Percentiles rank a stretch among this genome's conserved stretches.
phyloP scores from a whole-genome alignment of 2,797 vertebrate species.

The Eulemur albifrons region DNA sequence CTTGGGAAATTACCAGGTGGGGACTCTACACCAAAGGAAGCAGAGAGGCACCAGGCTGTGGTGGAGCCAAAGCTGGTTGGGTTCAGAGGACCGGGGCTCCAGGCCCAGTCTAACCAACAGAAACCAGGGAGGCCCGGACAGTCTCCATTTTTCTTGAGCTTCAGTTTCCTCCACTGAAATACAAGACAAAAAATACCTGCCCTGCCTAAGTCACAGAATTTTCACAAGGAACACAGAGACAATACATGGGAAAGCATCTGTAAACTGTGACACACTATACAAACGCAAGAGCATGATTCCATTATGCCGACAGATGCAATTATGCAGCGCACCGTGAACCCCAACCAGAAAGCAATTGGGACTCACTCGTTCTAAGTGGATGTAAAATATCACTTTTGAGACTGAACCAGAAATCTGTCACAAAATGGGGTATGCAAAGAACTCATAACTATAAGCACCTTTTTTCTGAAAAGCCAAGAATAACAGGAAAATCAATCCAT shows the following conservation, averaged over 20 bases:
- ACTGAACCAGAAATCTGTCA: background rate
- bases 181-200: background rate
- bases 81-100: accelerated
- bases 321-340: background rate
- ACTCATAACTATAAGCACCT: background rate
- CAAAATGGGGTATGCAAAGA: background rate
- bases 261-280: accelerated
- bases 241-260: accelerated
- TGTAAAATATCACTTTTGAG: background rate
- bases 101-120: background rate
- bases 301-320: accelerated
- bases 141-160: background rate
- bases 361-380: background rate
- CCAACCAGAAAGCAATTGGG: accelerated
- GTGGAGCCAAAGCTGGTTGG: accelerated
- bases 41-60: accelerated
- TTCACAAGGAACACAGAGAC: background rate
- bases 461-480: background rate
- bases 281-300: accelerated
- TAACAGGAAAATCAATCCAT: background rate
- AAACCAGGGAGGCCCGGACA: background rate
- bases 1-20: too few species aligned
- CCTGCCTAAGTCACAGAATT: background rate
- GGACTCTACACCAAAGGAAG: too few species aligned
- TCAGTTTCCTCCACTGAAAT: background rate